Evolutionary conservation across 2,888 invertebrate genomes (phyloP).

Genomic region (Erebia palarica): DNA sequence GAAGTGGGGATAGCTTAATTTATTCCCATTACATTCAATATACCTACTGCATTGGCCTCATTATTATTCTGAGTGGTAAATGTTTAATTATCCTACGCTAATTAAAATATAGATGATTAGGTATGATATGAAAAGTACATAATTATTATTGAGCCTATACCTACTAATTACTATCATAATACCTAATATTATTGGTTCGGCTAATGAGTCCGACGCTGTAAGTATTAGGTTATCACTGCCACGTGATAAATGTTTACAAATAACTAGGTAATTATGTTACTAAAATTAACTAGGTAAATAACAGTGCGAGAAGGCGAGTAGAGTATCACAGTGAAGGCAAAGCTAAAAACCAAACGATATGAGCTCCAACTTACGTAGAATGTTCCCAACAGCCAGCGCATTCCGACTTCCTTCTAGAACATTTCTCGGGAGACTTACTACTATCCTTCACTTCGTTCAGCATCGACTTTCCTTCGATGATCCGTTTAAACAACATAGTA

Average conservation of each 20-base stretch:
- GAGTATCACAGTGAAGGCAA: neutral
- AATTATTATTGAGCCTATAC: neutral
- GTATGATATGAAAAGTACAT: neutral
- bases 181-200: neutral
- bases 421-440: conserved; percentile 62
- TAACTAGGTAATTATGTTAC: neutral
- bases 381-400: conserved; percentile 75
- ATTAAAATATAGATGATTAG: no score
- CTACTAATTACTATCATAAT: neutral
- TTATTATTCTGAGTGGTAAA: neutral
- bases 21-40: neutral
- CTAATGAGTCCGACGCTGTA: neutral
- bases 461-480: conserved; percentile 82
- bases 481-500: conserved; percentile 83
- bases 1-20: neutral
- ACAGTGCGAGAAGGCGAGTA: neutral
- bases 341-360: conserved; percentile 10
- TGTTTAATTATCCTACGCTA: no score
- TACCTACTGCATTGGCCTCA: neutral
- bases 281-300: neutral
- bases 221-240: neutral
- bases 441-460: conserved; percentile 66
- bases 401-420: conserved; percentile 77
- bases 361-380: conserved; percentile 68
- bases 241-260: neutral